Base-by-base conservation (phyloP, 2,797 vertebrate species). In the Scolopax rusticola region DNA sequence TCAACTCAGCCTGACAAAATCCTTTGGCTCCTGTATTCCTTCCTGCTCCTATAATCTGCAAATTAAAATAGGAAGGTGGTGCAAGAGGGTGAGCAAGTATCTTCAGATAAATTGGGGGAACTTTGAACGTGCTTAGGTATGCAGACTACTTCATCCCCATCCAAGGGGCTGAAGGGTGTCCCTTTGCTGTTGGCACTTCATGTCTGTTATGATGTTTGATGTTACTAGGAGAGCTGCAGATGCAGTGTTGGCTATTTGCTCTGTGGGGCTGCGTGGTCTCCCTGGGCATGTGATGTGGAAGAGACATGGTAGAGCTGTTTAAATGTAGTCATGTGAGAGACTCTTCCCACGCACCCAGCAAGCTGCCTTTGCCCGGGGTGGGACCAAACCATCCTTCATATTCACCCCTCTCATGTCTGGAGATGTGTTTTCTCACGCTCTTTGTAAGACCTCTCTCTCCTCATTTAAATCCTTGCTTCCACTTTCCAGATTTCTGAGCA, bases 1-100 rank as follows among this genome's bases (percentile, higher is more conserved):
- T 87, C 86, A 92, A 5, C 12, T 1, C 86, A 96, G 64, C 28
- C 90, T 92, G 91, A 80, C 74, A 90, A 68, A 95, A 94, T 82
- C 79, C 68, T 94, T 60, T 90, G 81, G 64, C 84, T 95, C 41
- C 41, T 85, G 21, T 25, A 30, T 25, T 79, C 51, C 63, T 59
- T 87, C 83, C 63, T 76, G 25, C 67, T 87, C 45, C 65, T 83
- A 8, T 41, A 68, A 77, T 74, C 91, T 89, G 69, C 57, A 89
- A 92, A 90, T 81, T 83, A 71, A 89, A 93, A 36, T 5, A 56
- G 38, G 50, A 50, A 89, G 41, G 30, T 40, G 25, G 12, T 33
- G 51, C 41, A 71, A 78, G 41, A 91, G 27, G 11, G 21, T 1
- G 11, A 88, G 74, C 43, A 64, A 84, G 25, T n/a, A 61, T 40